Conservation (phyloP, 2,888 invertebrate species). For the Lapara coniferarum region DNA sequence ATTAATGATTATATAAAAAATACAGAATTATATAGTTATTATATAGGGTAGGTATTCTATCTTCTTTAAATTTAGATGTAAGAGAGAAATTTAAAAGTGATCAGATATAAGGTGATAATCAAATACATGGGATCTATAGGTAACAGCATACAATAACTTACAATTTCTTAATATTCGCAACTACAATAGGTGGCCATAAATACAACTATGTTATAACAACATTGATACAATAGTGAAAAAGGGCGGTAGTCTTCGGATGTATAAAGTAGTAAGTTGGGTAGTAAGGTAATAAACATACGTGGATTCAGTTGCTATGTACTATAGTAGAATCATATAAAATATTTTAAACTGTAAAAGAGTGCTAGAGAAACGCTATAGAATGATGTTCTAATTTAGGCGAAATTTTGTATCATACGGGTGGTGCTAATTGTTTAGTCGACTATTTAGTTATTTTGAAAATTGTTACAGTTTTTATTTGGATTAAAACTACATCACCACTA, state of each 20-base stretch:
- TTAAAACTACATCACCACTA: too few species aligned
- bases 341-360: slow-evolving; percentile 51
- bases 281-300: slow-evolving; percentile 30
- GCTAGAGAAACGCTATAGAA: slow-evolving; percentile 63
- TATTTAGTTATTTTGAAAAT: too few species aligned
- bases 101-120: neutral
- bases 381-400: slow-evolving; percentile 48
- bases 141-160: slow-evolving; percentile 28
- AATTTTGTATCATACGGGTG: slow-evolving; percentile 26
- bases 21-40: too few species aligned
- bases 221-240: slow-evolving; percentile 83
- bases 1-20: too few species aligned
- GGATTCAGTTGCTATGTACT: slow-evolving; percentile 43
- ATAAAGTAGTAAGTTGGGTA: slow-evolving; percentile 50
- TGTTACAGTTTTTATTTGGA: too few species aligned
- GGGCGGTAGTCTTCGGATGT: slow-evolving; percentile 80
- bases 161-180: slow-evolving; percentile 47
- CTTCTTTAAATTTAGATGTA: neutral
- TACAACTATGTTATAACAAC: slow-evolving; percentile 61
- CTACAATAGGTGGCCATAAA: slow-evolving; percentile 36
- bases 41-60: too few species aligned
- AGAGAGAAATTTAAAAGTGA: neutral
- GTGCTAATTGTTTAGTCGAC: too few species aligned
- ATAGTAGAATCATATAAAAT: slow-evolving; percentile 35
- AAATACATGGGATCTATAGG: slow-evolving; percentile 24